Evolutionary conservation across 2,113 vertebrate genomes (phyloP).

Genomic region (Corythornis vintsioides): DNA sequence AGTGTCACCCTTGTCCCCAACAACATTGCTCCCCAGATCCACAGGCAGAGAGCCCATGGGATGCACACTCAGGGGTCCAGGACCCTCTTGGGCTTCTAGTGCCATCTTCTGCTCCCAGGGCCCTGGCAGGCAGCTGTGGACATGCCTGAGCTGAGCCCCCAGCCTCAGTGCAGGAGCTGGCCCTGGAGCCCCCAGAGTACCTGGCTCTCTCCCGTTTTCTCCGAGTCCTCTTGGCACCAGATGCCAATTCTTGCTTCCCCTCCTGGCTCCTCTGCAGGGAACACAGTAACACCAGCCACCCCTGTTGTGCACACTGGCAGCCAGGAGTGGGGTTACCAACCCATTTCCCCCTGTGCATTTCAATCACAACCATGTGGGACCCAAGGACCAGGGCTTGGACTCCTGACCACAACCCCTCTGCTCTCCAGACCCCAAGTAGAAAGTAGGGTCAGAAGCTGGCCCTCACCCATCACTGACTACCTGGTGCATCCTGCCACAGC

Average conservation of each 20-base stretch:
- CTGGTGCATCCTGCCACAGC: fast-evolving
- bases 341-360: fast-evolving
- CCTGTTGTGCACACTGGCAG: conserved; percentile 41
- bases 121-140: neutral
- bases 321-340: neutral
- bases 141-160: neutral
- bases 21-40: fast-evolving
- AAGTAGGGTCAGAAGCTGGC: neutral
- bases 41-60: neutral
- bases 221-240: conserved; percentile 27
- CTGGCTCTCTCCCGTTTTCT: conserved; percentile 50
- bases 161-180: fast-evolving
- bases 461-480: neutral
- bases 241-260: conserved; percentile 24
- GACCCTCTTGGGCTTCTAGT: neutral
- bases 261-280: conserved; percentile 49
- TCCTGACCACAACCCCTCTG: fast-evolving
- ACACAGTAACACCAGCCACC: neutral
- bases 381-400: neutral
- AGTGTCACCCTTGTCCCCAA: fast-evolving
- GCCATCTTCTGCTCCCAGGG: neutral
- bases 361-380: fast-evolving
- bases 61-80: neutral
- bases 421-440: neutral
- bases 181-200: neutral